Evolutionary conservation across 2,888 invertebrate species (phyloP), one percentile per base, ranked within the genome.

Genomic region (Metellina segmentata): DNA sequence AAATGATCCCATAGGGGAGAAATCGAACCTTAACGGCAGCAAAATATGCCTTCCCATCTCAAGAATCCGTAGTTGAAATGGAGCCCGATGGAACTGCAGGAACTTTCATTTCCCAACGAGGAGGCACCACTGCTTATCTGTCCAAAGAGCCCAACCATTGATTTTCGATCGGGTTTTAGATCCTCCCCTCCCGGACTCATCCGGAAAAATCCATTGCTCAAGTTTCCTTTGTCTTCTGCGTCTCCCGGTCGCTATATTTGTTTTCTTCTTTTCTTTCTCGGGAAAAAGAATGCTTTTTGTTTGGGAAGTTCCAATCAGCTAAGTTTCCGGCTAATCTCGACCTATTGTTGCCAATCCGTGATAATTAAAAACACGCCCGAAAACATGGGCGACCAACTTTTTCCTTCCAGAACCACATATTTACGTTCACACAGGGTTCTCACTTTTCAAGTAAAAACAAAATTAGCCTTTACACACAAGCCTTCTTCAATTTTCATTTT

Each of bases 181-280:
- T 51, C 19, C 20, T 53, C 49, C 52, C 61, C 72, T 53, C 79
- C 79, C 79, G 70, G 88, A 61, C 81, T 72, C 81, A 88, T 81
- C 81, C 88, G 88, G 78, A 72, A 88, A 88, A 88, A 81, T 81
- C 88, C 81, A 88, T 88, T 81, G 72, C 81, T 88, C 87, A 79
- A 78, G 87, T 87, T 81, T 88, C 88, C 61, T 81, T 88, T 88
- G 88, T 88, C 79, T 88, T 34, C 70, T 49, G 49, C 52, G 16
- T 52, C 53, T 52, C 19, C 52, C 53, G 53, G 51, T n/a, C 77
- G 52, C 71, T 71, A 85, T 85, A 77, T 85, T 77, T 85, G 69
- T 85, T 77, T 75, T 61, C 75, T 78, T 34, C 51, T 34, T 34
- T 34, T 2, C 34, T 34, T 34, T 71, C 7, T 13, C 11, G 20